Conservation (phyloP, 2,797 vertebrate genomes). For the Hirundo rustica region DNA sequence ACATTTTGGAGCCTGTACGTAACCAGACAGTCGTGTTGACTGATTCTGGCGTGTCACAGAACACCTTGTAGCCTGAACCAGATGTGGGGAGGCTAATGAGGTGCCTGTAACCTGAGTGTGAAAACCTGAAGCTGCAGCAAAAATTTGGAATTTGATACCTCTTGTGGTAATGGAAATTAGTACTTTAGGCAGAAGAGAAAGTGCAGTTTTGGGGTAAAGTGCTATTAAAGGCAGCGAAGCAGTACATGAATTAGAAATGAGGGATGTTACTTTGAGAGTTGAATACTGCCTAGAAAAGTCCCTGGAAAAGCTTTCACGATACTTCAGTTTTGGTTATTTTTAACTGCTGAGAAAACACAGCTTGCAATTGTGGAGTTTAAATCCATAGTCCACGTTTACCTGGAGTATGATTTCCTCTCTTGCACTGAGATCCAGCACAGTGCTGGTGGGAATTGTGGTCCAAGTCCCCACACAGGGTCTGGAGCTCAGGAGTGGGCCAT, state of each 20-base stretch:
- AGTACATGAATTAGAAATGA: not conserved
- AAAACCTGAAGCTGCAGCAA: conserved; percentile 47
- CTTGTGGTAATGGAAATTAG: conserved; percentile 72
- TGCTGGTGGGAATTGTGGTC: not conserved
- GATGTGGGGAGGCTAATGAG: conserved; percentile 46
- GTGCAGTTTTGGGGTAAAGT: not conserved
- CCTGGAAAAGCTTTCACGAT: not conserved
- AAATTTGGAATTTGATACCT: conserved; percentile 40
- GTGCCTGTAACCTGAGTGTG: conserved; percentile 37
- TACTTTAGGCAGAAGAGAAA: conserved; percentile 7
- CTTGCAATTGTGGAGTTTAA: not conserved
- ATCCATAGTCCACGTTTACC: not conserved
- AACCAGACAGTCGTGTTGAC: conserved; percentile 3
- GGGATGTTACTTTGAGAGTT: not conserved
- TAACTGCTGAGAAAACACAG: not conserved
- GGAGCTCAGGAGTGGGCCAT: not conserved
- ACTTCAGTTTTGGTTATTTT: not conserved
- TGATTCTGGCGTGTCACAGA: not conserved
- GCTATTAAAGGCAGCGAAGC: not conserved
- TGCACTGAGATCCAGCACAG: not conserved
- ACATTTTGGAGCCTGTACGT: not conserved
- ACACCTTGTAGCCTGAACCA: conserved; percentile 35
- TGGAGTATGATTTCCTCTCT: not conserved
- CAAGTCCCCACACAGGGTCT: not conserved
- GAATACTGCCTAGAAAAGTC: not conserved